Percentiles rank a stretch among this genome's conserved stretches.
Evolutionary conservation across 1,140 invertebrate species (phyloP).

Genomic region (Cecropterus lyciades): DNA sequence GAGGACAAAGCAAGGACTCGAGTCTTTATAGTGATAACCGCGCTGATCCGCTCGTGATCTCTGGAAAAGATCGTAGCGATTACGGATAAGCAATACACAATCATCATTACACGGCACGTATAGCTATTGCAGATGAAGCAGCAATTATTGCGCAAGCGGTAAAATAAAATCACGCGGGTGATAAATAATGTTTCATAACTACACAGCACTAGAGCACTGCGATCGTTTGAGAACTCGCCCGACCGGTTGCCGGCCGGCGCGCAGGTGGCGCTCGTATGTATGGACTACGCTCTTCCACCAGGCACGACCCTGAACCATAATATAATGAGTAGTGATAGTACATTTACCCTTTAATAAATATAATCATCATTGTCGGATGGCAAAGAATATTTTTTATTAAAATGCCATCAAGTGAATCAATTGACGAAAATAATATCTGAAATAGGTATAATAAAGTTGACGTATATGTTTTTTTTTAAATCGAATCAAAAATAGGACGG

Average conservation of each 20-base stretch:
- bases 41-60: background rate
- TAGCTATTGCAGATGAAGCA: background rate
- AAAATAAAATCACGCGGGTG: conserved; percentile 61
- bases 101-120: background rate
- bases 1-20: background rate
- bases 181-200: conserved; percentile 73
- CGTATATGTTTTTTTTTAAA: too few species aligned
- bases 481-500: too few species aligned
- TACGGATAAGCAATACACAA: background rate
- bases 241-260: conserved; percentile 54
- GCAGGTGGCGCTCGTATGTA: conserved; percentile 48
- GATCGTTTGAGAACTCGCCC: conserved; percentile 50
- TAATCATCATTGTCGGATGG: too few species aligned
- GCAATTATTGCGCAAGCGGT: conserved; percentile 63
- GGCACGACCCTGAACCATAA: conserved; percentile 28
- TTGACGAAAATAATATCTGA: too few species aligned
- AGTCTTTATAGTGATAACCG: too few species aligned
- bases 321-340: background rate
- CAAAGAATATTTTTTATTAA: too few species aligned
- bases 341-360: too few species aligned
- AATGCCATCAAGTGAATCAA: too few species aligned
- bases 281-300: conserved; percentile 42
- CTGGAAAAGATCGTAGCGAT: background rate
- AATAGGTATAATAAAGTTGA: too few species aligned
- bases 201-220: conserved; percentile 41